phyloP scores from a whole-genome alignment of 1,140 invertebrate genomes.

The Calephelis nemesis region DNA sequence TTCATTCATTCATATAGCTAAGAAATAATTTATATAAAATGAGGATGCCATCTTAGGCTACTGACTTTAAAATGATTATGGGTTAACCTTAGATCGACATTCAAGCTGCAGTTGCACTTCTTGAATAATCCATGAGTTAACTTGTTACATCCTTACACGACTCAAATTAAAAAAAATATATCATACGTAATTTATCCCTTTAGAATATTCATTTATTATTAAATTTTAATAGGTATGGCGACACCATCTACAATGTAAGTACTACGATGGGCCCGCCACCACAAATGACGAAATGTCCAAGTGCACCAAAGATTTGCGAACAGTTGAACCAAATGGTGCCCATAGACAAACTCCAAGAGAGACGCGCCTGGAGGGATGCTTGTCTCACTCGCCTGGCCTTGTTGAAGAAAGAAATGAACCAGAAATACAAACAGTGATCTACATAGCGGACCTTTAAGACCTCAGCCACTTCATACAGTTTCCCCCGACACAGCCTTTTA shows the following conservation, averaged over 20 bases:
- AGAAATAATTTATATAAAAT: no score
- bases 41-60: no score
- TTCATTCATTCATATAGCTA: no score
- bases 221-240: slow-evolving; percentile 82
- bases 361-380: slow-evolving; percentile 90
- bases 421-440: slow-evolving; percentile 45
- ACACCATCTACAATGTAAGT: slow-evolving; percentile 89
- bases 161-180: no score
- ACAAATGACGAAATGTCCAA: slow-evolving; percentile 83
- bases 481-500: neutral
- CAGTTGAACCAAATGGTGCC: slow-evolving; percentile 88
- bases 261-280: slow-evolving; percentile 88
- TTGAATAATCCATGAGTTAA: no score
- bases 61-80: no score
- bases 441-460: neutral
- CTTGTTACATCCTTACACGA: no score
- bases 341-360: slow-evolving; percentile 85
- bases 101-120: no score
- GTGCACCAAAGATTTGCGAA: slow-evolving; percentile 81
- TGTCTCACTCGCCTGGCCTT: slow-evolving; percentile 90
- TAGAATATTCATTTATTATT: neutral
- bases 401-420: slow-evolving; percentile 86
- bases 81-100: no score
- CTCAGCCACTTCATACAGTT: neutral
- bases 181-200: no score